These are phyloP conservation scores for Carterocephalus palaemon DNA, from an alignment of 2,888 invertebrate genomes.

Conservation along the genomic window DNA sequence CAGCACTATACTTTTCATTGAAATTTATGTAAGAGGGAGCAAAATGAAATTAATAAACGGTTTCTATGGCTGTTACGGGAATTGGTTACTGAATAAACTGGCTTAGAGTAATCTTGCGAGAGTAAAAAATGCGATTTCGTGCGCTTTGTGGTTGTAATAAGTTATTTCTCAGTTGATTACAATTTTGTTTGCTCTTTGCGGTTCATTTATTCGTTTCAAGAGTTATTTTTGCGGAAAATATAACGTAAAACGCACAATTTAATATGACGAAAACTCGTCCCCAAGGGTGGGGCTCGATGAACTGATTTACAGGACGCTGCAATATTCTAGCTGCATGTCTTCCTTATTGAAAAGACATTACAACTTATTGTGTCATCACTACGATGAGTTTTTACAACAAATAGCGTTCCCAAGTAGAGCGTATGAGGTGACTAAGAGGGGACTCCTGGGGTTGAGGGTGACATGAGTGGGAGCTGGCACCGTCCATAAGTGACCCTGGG, in stretches of 20 bases:
- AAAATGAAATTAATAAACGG: conserved; percentile 25
- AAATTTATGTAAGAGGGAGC: conserved; percentile 27
- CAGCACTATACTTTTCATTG: conserved; percentile 19
- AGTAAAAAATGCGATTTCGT: conserved; percentile 8
- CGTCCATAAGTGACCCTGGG: too few species aligned
- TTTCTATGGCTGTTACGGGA: conserved; percentile 16
- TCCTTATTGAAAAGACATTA: too few species aligned
- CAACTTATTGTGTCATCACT: too few species aligned
- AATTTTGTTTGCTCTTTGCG: neutral
- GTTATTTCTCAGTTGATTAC: conserved; percentile 1
- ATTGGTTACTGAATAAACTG: conserved; percentile 17
- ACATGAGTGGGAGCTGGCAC: too few species aligned
- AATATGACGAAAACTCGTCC: too few species aligned
- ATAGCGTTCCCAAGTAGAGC: too few species aligned
- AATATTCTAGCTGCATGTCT: too few species aligned
- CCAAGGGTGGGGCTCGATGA: too few species aligned
- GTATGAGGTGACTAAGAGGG: too few species aligned
- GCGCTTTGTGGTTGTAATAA: conserved; percentile 3
- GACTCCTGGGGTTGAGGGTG: too few species aligned
- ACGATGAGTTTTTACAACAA: too few species aligned
- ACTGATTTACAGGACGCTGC: too few species aligned
- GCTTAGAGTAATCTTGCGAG: conserved; percentile 12
- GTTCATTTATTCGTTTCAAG: neutral
- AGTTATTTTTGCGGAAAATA: neutral
- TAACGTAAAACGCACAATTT: neutral